Base-by-base conservation (phyloP, 1,140 invertebrate genomes). In the Probaryconus sp. region DNA sequence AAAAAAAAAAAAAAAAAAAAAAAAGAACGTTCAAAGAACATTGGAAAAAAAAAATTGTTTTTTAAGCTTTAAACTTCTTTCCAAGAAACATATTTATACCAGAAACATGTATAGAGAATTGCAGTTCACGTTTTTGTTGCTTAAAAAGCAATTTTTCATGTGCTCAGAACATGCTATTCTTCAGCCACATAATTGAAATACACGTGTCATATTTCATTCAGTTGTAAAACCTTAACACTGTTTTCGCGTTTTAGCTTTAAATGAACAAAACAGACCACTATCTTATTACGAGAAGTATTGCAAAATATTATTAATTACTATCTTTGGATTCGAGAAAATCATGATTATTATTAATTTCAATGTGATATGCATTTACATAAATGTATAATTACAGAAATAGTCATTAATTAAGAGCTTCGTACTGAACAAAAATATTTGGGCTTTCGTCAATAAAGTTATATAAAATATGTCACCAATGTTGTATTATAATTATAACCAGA, bases 321-420 rank as follows among this genome's bases (percentile, higher is more conserved):
- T 37, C 3, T 5, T 9, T 21, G 30, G 16, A n/a, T n/a, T 17
- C 56, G 56, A 7, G 21, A 20, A 16, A 58, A 37, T 16, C 20
- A 24, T 14, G 40, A 21, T 21, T 20, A 13, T 40, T 63, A 63
- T 63, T 51, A 61, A 61, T 40, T 24, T 10, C 45, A 21, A 16
- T n/a, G n/a, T n/a, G n/a, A n/a, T n/a, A n/a, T n/a, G 5, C 26
- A 63, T 63, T 51, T 63, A 31, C 45, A 63, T 63, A 51, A 50
- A 24, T 51, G 43, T 47, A 37, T 64, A 64, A 64, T 64, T 64
- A 53, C 60, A 51, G 21, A 64, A 64, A 64, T 64, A 64, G 53
- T 51, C 11, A 33, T 47, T 14, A 1, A 5, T 5, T 5, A 2
- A 6, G 16, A 48, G 7, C 2, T 53, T 33, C 17, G 60, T n/a